Percentiles rank a stretch among this genome's conserved stretches.
Conservation (phyloP, 2,888 invertebrate species). For the Oxyteleia sp. region DNA sequence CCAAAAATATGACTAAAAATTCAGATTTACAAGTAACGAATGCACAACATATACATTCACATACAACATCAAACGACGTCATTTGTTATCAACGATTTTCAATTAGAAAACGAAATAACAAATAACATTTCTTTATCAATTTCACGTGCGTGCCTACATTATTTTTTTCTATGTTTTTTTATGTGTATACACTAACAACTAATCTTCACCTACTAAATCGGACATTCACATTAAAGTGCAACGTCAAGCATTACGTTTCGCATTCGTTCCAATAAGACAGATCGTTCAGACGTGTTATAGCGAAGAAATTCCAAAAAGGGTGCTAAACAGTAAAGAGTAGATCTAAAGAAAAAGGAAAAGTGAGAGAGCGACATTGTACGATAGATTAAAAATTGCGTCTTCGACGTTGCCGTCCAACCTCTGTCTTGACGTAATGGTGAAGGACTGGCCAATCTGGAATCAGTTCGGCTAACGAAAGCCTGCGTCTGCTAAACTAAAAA, state of each 20-base stretch:
- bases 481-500: slow-evolving; percentile 89
- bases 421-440: slow-evolving; percentile 94
- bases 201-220: too few species aligned
- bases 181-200: too few species aligned
- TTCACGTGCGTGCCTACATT: too few species aligned
- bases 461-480: slow-evolving; percentile 97
- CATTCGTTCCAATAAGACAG: slow-evolving; percentile 19
- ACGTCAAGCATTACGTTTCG: slow-evolving; percentile 5
- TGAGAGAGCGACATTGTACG: slow-evolving; percentile 36
- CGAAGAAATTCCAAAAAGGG: too few species aligned
- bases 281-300: slow-evolving; percentile 11
- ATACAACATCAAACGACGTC: slow-evolving; percentile 40
- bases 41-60: slow-evolving; percentile 49
- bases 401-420: slow-evolving; percentile 90
- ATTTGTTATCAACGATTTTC: background rate
- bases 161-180: too few species aligned
- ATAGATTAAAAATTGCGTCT: slow-evolving; percentile 44
- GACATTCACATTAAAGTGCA: slow-evolving; percentile 13
- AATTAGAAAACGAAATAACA: background rate
- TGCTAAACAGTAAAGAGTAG: slow-evolving; percentile 31
- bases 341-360: slow-evolving; percentile 14
- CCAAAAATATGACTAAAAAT: slow-evolving; percentile 32
- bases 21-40: slow-evolving; percentile 8
- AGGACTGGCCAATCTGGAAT: slow-evolving; percentile 98
- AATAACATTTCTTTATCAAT: background rate